Evolutionary conservation across 2,113 vertebrate species (phyloP).

Genomic region (Synchiropus splendidus): DNA sequence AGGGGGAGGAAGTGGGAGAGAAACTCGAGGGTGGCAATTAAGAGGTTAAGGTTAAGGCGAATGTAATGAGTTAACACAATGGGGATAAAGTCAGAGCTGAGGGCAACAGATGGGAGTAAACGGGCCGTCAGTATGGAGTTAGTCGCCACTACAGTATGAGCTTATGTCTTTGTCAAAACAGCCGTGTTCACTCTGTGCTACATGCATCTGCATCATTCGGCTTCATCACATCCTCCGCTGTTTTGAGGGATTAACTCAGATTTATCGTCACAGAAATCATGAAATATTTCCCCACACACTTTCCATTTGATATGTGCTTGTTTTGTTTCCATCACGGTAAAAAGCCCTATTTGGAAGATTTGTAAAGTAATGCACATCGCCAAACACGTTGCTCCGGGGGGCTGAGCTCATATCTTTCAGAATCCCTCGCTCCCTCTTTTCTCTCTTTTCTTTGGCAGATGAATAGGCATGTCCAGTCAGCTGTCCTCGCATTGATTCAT

Average conservation of each 20-base stretch:
- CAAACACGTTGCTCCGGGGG: constrained; percentile 62
- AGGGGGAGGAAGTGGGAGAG: constrained; percentile 26
- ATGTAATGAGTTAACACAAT: constrained; percentile 65
- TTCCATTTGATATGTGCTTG: neutral
- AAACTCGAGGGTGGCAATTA: constrained; percentile 63
- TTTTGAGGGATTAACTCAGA: no score
- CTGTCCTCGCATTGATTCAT: constrained; percentile 71
- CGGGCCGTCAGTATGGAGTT: constrained; percentile 43
- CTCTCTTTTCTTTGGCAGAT: constrained; percentile 70
- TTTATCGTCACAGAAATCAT: no score
- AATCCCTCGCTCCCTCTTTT: constrained; percentile 49
- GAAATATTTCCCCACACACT: neutral
- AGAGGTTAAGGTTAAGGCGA: constrained; percentile 59
- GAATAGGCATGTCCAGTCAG: constrained; percentile 74
- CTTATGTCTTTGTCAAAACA: constrained; percentile 38
- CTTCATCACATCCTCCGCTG: no score
- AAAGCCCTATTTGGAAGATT: constrained; percentile 21
- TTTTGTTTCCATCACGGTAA: constrained; percentile 19
- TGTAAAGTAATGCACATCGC: constrained; percentile 43
- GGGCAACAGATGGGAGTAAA: constrained; percentile 67
- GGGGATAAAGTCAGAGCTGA: constrained; percentile 60
- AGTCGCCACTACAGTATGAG: constrained; percentile 36
- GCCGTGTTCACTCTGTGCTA: no score
- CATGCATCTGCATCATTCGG: constrained; percentile 2
- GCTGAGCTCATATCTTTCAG: constrained; percentile 55